These are phyloP conservation scores for Talpa occidentalis DNA, from an alignment of 2,113 vertebrate genomes.

Conservation along the genomic window DNA sequence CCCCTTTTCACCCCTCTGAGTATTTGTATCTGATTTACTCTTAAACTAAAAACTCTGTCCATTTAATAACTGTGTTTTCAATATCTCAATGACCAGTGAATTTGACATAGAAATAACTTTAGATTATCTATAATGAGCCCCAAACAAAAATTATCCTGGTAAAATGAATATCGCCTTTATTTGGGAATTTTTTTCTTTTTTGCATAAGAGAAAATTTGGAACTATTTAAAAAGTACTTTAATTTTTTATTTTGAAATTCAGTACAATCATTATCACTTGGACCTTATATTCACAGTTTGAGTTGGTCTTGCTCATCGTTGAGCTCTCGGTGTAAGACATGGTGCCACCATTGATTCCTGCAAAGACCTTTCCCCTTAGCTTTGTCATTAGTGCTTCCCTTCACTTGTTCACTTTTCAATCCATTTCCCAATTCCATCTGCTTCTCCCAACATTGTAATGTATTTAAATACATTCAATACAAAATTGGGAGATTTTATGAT, in stretches of 20 bases:
- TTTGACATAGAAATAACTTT: slow-evolving; percentile 41
- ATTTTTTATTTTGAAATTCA: background rate
- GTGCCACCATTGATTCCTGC: background rate
- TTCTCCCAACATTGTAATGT: background rate
- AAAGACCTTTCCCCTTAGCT: background rate
- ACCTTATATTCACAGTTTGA: background rate
- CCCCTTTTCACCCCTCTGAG: background rate
- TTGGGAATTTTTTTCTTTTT: background rate
- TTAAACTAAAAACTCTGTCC: background rate
- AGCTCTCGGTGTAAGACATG: background rate
- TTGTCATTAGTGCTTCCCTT: background rate
- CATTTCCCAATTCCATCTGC: background rate
- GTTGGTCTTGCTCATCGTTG: background rate
- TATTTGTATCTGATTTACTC: background rate
- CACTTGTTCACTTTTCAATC: background rate
- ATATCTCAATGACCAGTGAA: slow-evolving; percentile 25
- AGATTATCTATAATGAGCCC: background rate
- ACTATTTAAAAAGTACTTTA: background rate
- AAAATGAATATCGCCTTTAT: background rate
- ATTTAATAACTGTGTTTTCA: background rate
- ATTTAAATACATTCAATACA: background rate
- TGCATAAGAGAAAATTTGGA: background rate
- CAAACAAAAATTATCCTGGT: slow-evolving; percentile 27
- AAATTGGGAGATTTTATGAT: background rate
- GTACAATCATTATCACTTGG: background rate